Evolutionary conservation across 2,113 vertebrate species (phyloP), one percentile per base, ranked within the genome.

Genomic region (Ctenodactylus gundi): DNA sequence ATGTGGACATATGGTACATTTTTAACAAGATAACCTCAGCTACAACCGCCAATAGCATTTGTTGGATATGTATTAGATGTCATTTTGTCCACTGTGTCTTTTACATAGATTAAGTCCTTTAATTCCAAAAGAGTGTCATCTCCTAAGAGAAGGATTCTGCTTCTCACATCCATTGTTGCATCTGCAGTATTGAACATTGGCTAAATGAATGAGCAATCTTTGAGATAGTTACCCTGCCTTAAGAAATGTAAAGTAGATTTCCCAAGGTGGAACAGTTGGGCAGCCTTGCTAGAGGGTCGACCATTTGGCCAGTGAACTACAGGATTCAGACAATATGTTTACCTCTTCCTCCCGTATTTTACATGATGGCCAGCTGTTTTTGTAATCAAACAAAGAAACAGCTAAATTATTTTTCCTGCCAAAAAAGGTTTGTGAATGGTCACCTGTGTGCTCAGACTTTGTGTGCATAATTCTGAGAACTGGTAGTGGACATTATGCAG

Each of bases 181-280:
- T 58, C 21, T 57, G 3, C 17, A 78, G 27, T n/a, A 72, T 85
- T n/a, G 83, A 55, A 80, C 8, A 65, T 85, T 55, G 68, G 46
- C 6, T 77, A 25, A 91, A 81, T 67, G 34, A 89, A 58, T 83
- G 68, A 77, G 76, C 31, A 85, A 18, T 8, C 0, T 23, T 81
- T 81, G 65, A 76, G 41, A 29, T 75, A 44, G 58, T 91, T 91
- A 68, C 39, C 91, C 9, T 91, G 75, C 70, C 82, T 85, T 34
- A 51, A 75, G 72, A 95, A 72, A 72, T 89, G 41, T 77, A 65
- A 94, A 76, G 25, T n/a, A 39, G 0, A 75, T 91, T 95, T 31
- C 60, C 82, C 46, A 36, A 72, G 80, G 13, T 85, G 84, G 55
- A 39, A 58, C 15, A 53, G 41, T 68, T 29, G n/a, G 82, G 72